Conservation (phyloP, 2,797 vertebrate species). For the Squalus acanthias region DNA sequence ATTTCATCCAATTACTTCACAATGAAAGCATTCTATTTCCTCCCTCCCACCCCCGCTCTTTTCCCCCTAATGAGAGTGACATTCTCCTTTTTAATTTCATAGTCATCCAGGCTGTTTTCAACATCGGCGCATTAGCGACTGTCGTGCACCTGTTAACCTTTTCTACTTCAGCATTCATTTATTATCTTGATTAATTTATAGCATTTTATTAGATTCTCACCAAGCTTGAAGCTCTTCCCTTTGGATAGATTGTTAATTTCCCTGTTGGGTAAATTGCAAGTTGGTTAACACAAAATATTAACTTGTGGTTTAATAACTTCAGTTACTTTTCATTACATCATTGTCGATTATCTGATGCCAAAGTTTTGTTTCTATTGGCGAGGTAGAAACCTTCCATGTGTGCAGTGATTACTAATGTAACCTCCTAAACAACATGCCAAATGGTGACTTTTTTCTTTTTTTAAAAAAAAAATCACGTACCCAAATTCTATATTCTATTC, state of each 20-base stretch:
- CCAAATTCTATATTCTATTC: neutral
- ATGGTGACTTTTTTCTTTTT: neutral
- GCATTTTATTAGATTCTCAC: neutral
- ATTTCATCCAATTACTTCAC: neutral
- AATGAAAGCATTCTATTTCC: neutral
- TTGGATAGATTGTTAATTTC: neutral
- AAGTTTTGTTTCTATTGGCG: neutral
- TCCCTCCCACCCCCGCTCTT: neutral
- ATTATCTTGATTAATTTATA: conserved; percentile 2
- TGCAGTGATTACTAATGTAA: neutral
- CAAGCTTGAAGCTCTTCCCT: neutral
- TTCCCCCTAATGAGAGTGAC: neutral
- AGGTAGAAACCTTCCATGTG: neutral
- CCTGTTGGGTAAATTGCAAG: conserved; percentile 1
- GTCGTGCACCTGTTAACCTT: neutral
- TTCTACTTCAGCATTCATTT: neutral
- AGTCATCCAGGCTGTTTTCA: neutral
- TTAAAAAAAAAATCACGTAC: neutral
- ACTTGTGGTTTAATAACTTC: neutral
- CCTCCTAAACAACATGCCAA: neutral
- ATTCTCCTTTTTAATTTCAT: neutral
- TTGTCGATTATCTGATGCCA: neutral
- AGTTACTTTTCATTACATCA: neutral
- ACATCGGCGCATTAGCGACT: neutral
- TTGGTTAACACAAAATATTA: neutral